phyloP scores from a whole-genome alignment of 2,888 invertebrate genomes.

The Dynastes grantii region DNA sequence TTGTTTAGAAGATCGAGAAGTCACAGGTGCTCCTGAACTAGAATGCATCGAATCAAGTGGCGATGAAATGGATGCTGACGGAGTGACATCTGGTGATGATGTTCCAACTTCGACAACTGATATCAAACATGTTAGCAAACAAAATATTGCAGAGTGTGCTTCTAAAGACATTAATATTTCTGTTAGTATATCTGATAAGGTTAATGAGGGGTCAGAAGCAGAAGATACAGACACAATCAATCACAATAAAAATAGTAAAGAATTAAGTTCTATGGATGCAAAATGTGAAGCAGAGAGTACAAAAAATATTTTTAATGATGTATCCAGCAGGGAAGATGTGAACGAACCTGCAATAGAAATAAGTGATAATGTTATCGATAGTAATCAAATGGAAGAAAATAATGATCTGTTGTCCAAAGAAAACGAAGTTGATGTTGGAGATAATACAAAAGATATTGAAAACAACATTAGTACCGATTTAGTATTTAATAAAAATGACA shows the following conservation, averaged over 20 bases:
- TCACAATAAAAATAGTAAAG: not conserved
- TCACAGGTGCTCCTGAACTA: not conserved
- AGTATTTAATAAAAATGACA: not conserved
- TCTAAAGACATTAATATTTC: not conserved
- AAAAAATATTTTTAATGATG: slow-evolving; percentile 9
- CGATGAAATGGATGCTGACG: not conserved
- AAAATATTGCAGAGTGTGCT: slow-evolving; percentile 1
- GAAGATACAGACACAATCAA: not conserved
- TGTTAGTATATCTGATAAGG: not conserved
- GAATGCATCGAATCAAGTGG: not conserved
- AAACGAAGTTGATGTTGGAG: not conserved
- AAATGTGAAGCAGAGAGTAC: not conserved
- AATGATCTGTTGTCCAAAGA: slow-evolving; percentile 1
- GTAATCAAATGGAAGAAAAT: slow-evolving; percentile 8
- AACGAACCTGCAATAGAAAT: slow-evolving; percentile 12
- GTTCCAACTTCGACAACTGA: slow-evolving; percentile 33
- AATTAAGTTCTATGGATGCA: not conserved
- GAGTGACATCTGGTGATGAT: not conserved
- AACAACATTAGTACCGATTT: not conserved
- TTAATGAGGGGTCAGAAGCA: not conserved
- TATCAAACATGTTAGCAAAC: not conserved
- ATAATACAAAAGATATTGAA: slow-evolving; percentile 1
- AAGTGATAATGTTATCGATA: slow-evolving; percentile 31
- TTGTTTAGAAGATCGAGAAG: slow-evolving; percentile 16
- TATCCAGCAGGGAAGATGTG: slow-evolving; percentile 34